These are phyloP conservation scores for Pilophorus perplexus DNA, from an alignment of 2,888 invertebrate species.

Conservation along the genomic window DNA sequence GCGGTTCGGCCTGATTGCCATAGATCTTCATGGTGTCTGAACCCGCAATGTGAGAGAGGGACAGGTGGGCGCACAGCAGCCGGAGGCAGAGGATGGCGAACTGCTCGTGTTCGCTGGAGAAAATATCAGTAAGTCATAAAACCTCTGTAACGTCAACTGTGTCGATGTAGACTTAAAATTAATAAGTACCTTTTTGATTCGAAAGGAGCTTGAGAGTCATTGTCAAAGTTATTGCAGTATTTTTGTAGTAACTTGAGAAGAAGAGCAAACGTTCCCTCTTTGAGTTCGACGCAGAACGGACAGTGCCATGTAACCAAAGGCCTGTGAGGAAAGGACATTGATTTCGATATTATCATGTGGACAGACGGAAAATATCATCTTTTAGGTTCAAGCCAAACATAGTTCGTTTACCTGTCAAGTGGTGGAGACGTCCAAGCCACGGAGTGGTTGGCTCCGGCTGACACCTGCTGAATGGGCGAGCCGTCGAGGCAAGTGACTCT, in stretches of 20 bases:
- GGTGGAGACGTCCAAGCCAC: constrained; percentile 61
- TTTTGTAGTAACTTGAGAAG: constrained; percentile 59
- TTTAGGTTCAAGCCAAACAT: too few relatives aligned
- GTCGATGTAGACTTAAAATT: too few relatives aligned
- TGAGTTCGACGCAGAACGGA: constrained; percentile 63
- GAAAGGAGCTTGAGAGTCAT: constrained; percentile 56
- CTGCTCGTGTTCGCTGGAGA: constrained; percentile 56
- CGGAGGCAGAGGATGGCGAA: constrained; percentile 60
- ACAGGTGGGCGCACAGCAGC: constrained; percentile 60
- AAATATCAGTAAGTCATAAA: neutral
- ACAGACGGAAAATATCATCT: too few relatives aligned
- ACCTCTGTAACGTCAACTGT: neutral
- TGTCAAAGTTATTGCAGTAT: constrained; percentile 58
- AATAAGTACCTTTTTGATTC: constrained; percentile 50
- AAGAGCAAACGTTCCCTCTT: constrained; percentile 60
- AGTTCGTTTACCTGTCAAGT: constrained; percentile 50
- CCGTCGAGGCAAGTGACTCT: constrained; percentile 60
- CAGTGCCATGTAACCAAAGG: constrained; percentile 59
- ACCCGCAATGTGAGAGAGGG: constrained; percentile 58
- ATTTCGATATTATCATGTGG: neutral
- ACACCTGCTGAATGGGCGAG: constrained; percentile 59
- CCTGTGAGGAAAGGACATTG: constrained; percentile 50
- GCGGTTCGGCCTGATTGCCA: constrained; percentile 57
- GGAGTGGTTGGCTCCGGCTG: constrained; percentile 64
- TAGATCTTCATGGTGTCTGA: constrained; percentile 55